Base-by-base conservation (phyloP, 1,140 invertebrate genomes). In the Plodia interpunctella region DNA sequence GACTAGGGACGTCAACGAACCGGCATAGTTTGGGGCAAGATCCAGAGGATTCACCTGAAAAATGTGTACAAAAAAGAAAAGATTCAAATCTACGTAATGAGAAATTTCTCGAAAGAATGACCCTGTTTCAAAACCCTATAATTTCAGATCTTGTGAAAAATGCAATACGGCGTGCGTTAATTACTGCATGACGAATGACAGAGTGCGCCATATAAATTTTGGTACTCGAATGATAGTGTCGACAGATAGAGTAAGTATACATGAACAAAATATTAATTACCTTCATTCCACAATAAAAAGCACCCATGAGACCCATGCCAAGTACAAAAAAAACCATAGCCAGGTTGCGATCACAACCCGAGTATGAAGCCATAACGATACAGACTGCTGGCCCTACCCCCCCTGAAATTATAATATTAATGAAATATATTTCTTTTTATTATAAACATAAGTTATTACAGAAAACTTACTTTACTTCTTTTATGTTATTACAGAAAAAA, bases 1-100 rank as follows among this genome's bases (percentile, higher is more conserved):
- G 1, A 95, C 94, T 51, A 97, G 92, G 1, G 95, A 96, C 92
- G 96, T 97, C 49, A 97, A 73, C 0, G 94, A 94, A 19, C 96
- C 95, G 0, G 96, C 95, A 85, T 94, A 95, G 87, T 96, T 96
- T 9, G 95, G 95, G 49, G 95, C 94, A 62, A 98, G 90, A 83
- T 97, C 96, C 59, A 97, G 84, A 11, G 95, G 94, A 76, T 96
- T 97, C 0, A 95, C 93, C 77, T 93, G 90, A 44, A 92, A 70
- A 9, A 55, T 18, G 4, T 32, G 3, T 32, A n/a, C 18, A n/a
- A 20, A 53, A 25, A n/a, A n/a, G n/a, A n/a, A n/a, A n/a, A n/a
- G n/a, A n/a, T n/a, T n/a, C n/a, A n/a, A n/a, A n/a, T n/a, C n/a
- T n/a, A n/a, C n/a, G n/a, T n/a, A n/a, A n/a, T n/a, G n/a, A n/a